Evolutionary conservation across 1,140 invertebrate genomes (phyloP).

Genomic region (Bombus waltoni): DNA sequence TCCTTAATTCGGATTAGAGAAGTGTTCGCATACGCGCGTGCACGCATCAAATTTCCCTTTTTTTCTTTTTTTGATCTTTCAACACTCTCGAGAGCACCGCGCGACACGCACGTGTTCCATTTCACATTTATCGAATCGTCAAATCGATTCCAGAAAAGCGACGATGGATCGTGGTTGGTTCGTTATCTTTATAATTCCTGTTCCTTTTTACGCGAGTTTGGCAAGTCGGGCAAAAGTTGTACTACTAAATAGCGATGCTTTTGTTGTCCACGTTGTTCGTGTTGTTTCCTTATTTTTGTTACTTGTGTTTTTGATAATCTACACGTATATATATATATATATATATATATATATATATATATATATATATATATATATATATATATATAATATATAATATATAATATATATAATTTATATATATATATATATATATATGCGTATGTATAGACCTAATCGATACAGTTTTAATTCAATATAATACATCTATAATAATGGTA

Average conservation of each 20-base stretch:
- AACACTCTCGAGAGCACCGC: constrained; percentile 7
- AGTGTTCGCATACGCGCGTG: constrained; percentile 72
- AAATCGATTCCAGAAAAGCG: not conserved
- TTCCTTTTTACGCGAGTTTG: constrained; percentile 75
- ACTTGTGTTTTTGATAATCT: constrained; percentile 30
- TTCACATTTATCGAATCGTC: not conserved
- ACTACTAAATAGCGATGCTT: constrained; percentile 62
- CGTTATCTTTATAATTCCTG: not conserved
- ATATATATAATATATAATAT: constrained; percentile 18
- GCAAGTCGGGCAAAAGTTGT: constrained; percentile 81
- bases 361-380: constrained; percentile 20
- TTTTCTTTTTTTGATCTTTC: not conserved
- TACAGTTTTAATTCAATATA: constrained; percentile 66
- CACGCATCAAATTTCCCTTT: not conserved
- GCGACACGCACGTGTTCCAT: not conserved
- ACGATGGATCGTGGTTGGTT: not conserved
- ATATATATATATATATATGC: constrained; percentile 10
- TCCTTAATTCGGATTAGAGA: constrained; percentile 82
- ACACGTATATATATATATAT: constrained; percentile 22
- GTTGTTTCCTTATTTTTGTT: not conserved
- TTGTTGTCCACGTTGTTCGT: constrained; percentile 37
- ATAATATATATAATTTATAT: not conserved
- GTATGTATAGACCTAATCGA: constrained; percentile 56
- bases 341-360: not conserved
- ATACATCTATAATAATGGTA: constrained; percentile 72